A percentile compares a stretch with the other conserved stretches of the same genome.
These are phyloP conservation scores for Apeltes quadracus DNA, from an alignment of 2,113 vertebrate species.

Conservation along the genomic window DNA sequence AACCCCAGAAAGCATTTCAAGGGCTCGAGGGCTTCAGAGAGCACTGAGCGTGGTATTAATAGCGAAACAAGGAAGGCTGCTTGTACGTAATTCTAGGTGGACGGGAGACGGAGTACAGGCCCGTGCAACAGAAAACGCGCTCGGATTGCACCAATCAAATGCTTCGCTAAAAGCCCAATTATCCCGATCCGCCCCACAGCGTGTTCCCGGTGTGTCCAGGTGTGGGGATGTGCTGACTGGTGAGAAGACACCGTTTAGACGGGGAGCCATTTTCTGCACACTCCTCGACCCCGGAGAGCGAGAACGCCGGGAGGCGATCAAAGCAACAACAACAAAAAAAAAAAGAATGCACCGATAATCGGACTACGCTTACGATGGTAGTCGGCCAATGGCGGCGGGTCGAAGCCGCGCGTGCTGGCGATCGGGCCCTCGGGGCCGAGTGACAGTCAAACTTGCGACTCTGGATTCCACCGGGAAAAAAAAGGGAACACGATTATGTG, in stretches of 20 bases:
- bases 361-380: conserved; percentile 31
- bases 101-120: conserved; percentile 12
- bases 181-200: conserved; percentile 66
- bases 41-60: conserved; percentile 47
- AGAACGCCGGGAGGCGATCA: conserved; percentile 1
- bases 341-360: background rate
- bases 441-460: conserved; percentile 31
- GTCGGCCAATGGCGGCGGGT: conserved; percentile 19
- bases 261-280: conserved; percentile 27
- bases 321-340: background rate
- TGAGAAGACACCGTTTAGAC: conserved; percentile 34
- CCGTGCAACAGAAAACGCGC: background rate
- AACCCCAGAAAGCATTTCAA: conserved; percentile 49
- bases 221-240: conserved; percentile 71
- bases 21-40: conserved; percentile 50
- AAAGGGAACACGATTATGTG: conserved; percentile 63
- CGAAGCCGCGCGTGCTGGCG: background rate
- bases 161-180: conserved; percentile 71
- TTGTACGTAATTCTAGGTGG: conserved; percentile 21
- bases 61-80: conserved; percentile 52
- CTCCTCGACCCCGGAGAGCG: conserved; percentile 15
- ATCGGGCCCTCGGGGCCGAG: conserved; percentile 8
- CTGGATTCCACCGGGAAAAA: conserved; percentile 18
- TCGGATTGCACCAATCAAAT: background rate
- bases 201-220: conserved; percentile 67